Evolutionary conservation across 1,140 invertebrate genomes (phyloP), one percentile per base, ranked within the genome.

Genomic region (Mizuhopecten yessoensis): DNA sequence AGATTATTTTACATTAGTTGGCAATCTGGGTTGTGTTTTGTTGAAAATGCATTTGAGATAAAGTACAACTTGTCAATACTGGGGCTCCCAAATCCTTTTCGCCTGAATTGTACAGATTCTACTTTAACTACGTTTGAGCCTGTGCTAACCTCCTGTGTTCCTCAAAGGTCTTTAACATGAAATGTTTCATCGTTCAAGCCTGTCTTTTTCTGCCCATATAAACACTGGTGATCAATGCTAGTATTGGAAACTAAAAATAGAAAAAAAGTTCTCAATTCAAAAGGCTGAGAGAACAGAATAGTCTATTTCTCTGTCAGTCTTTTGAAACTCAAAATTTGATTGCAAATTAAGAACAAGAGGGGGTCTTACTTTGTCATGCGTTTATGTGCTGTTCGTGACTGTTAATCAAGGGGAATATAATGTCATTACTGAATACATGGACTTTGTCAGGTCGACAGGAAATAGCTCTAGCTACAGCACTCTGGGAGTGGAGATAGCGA

Each of bases 371-470:
- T 75, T 29, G n/a, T 75, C 57, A 75, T 75, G 57, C 57, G 57
- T 75, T 75, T 75, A 75, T 75, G n/a, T 75, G 57, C 57, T 75
- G 57, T 75, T 75, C 57, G 57, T 75, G 57, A 75, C 57, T 75
- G 57, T n/a, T 75, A 75, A 75, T 75, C 57, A 75, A 29, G n/a
- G 17, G 23, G n/a, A 29, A n/a, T 75, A 29, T 75, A 75, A 75
- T 75, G 57, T 75, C 57, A 75, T 75, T 75, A 75, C 11, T 5
- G 11, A 75, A 75, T 75, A 75, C 57, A 75, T 75, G 57, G 57
- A 75, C 57, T 75, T 75, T n/a, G 23, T 75, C 57, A 75, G 57
- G 57, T n/a, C 57, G n/a, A 75, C 57, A 75, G 57, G 57, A 75
- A 75, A 75, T 75, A n/a, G 57, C 23, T n/a, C 57, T 29, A 75